Evolutionary conservation across 2,113 vertebrate species (phyloP).

Genomic region (Crotophaga sulcirostris): DNA sequence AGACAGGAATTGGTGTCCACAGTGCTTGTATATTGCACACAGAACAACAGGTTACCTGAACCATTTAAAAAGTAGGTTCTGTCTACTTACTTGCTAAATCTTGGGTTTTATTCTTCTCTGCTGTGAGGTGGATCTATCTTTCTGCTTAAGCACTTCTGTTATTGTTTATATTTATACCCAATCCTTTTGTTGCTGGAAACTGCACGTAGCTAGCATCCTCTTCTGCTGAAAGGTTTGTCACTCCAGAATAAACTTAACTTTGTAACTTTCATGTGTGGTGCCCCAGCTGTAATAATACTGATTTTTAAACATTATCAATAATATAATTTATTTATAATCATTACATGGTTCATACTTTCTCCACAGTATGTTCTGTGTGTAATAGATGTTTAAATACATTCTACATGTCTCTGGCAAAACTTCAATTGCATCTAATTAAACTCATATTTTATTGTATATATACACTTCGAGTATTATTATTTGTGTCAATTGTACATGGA

Average conservation of each 20-base stretch:
- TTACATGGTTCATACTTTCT: neutral
- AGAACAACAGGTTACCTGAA: neutral
- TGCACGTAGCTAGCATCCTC: neutral
- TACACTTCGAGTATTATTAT: neutral
- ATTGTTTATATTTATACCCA: neutral
- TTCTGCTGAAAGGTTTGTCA: neutral
- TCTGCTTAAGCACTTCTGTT: neutral
- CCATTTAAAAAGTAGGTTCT: neutral
- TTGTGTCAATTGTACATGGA: neutral
- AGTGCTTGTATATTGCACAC: no score
- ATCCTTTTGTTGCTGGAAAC: neutral
- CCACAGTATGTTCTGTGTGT: neutral
- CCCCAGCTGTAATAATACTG: neutral
- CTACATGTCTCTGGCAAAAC: neutral
- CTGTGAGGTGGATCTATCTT: neutral
- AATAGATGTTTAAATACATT: neutral
- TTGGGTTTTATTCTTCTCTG: neutral
- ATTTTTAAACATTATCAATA: neutral
- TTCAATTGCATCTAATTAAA: neutral
- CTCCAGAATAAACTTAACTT: neutral
- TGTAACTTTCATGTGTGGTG: neutral
- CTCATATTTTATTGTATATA: neutral
- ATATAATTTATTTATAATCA: neutral
- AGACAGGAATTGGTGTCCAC: rapidly evolving
- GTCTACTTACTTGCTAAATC: neutral